Evolutionary conservation across 1,140 invertebrate species (phyloP), one percentile per base, ranked within the genome.

Genomic region (Chironomus tepperi): DNA sequence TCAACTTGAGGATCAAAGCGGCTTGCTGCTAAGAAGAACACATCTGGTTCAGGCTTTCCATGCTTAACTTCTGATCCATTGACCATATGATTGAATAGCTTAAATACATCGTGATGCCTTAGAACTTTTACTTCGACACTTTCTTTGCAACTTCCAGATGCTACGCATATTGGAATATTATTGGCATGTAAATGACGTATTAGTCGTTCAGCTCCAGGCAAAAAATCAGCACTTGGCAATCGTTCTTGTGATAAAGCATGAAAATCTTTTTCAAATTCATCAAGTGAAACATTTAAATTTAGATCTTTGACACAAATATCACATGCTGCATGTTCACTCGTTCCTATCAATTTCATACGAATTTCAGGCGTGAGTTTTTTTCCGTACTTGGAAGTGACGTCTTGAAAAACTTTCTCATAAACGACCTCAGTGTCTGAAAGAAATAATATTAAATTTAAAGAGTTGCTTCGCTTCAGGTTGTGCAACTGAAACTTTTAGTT

Each of bases 371-470:
- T 92, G 77, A 89, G 94, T 6, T 78, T 81, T 79, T 92, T 93
- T 0, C 88, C 90, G 83, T 89, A 94, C 70, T 84, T 83, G 47
- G 84, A 84, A 78, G 89, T 84, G 21, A 94, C 85, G 77, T 84
- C 86, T 80, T 89, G 86, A 78, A 88, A 89, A n/a, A 87, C 88
- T 80, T 88, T 79, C 43, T 90, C 89, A 78, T 95, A 95, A 1
- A 93, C 81, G n/a, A 79, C 80, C 83, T 96, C 93, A 73, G 93
- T 92, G 86, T 95, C 93, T 94, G 83, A n/a, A n/a, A 70, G 5
- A 70, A n/a, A 9, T 8, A 9, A 19, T 16, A 18, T 18, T 67
- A 16, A 16, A 34, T 34, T 1, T 34, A 34, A 2, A 34, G 5
- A 34, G 24, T 34, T 19, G 18, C 18, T 67, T 67, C 65, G 7